Conservation (phyloP, 2,797 vertebrate genomes). For the Rhincodon typus region DNA sequence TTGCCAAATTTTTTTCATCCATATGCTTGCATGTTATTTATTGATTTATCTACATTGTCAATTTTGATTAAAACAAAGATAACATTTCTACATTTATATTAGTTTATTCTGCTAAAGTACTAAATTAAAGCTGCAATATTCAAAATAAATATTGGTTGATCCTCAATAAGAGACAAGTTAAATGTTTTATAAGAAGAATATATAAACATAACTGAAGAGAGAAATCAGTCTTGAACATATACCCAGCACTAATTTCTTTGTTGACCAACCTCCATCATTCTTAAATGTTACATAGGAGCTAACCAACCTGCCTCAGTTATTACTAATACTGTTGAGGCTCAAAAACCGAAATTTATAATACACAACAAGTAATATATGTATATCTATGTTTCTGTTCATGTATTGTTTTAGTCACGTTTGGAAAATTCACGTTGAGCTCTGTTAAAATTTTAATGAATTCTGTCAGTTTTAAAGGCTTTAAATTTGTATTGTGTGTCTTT, state of each 20-base stretch:
- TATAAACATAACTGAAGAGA: neutral
- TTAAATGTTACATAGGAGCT: neutral
- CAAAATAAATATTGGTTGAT: neutral
- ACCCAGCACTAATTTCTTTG: neutral
- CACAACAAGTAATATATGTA: neutral
- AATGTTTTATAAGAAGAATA: neutral
- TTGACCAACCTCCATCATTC: neutral
- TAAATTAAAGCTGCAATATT: slow-evolving; percentile 13
- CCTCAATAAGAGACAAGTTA: neutral
- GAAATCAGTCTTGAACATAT: neutral
- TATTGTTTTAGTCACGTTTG: neutral
- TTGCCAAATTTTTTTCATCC: slow-evolving; percentile 5
- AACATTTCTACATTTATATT: neutral
- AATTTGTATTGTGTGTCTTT: neutral
- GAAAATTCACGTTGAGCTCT: neutral
- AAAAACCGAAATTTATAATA: neutral
- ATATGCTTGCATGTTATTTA: neutral
- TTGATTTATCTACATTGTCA: neutral
- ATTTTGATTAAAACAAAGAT: neutral
- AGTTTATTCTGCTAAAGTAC: neutral
- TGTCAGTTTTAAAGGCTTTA: too few species aligned
- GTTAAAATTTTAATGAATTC: neutral
- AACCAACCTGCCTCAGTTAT: neutral
- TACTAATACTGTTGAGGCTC: neutral
- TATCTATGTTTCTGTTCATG: neutral